Evolutionary conservation across 2,797 vertebrate genomes (phyloP), one percentile per base, ranked within the genome.

Genomic region (Rhinophrynus dorsalis): DNA sequence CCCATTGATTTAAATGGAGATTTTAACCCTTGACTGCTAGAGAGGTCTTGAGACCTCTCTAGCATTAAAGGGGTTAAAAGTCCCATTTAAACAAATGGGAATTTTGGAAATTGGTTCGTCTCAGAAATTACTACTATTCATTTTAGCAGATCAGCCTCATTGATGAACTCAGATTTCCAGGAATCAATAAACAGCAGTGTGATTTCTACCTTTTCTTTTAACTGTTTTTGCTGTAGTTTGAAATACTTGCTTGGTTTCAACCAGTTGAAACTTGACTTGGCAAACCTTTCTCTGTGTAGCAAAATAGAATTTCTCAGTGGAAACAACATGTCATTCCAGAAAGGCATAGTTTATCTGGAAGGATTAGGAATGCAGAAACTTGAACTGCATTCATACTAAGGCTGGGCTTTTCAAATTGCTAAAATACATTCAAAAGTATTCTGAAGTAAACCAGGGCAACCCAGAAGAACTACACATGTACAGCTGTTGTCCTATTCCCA

Each of bases 401-500:
- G 52, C 45, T 40, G 60, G 59, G 71, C 68, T 76, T 81, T 78
- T 74, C 65, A 67, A 75, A 62, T 57, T 74, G 62, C 68, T 74
- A 74, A 81, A 80, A 40, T 37, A 79, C 74, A 60, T 63, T 18
- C 42, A 37, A 63, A 56, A 48, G 21, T 48, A 47, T 74, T 82
- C 68, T 74, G 57, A 24, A 13, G n/a, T 24, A 74, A 74, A n/a
- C 3, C 17, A 27, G 66, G 55, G 24, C 40, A 47, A 56, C 74
- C 63, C 33, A 15, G 26, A 51, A 20, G 30, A 26, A 45, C 70
- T 27, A 15, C 76, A 75, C 68, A 60, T 54, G 54, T 74, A 54
- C 78, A 82, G 76, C 75, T 78, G 67, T 78, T 83, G 59, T 76
- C 78, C 18, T 76, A 74, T 62, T 75, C 70, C 74, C 73, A 54